These are phyloP conservation scores for Masticophis lateralis DNA, from an alignment of 2,797 vertebrate genomes.

Conservation along the genomic window DNA sequence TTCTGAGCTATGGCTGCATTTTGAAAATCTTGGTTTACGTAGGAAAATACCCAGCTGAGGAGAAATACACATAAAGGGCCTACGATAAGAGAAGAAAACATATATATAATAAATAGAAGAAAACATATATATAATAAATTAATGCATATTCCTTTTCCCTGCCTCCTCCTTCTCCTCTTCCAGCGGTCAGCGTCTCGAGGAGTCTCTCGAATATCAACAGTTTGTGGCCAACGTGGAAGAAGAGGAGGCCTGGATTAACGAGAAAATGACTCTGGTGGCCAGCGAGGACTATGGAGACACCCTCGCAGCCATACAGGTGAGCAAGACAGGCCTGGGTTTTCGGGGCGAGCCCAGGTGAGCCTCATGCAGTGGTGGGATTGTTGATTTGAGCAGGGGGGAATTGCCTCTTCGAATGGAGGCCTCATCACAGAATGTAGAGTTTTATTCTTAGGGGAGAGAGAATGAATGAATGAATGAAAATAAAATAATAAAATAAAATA, in stretches of 20 bases:
- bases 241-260: slow-evolving; percentile 98
- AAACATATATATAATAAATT: not conserved
- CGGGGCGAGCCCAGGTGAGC: not conserved
- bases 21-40: too few relatives aligned
- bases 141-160: not conserved
- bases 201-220: slow-evolving; percentile 98
- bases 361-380: not conserved
- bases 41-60: too few relatives aligned
- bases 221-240: slow-evolving; percentile 98
- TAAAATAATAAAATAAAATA: too few relatives aligned
- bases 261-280: slow-evolving; percentile 95
- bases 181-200: slow-evolving; percentile 93
- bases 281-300: slow-evolving; percentile 98
- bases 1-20: too few relatives aligned
- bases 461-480: too few relatives aligned
- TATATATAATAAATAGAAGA: too few relatives aligned
- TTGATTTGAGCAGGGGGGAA: not conserved
- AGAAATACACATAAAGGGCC: too few relatives aligned
- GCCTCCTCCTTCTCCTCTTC: not conserved
- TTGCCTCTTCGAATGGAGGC: not conserved
- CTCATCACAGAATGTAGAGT: not conserved
- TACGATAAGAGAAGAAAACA: too few relatives aligned
- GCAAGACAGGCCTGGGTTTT: not conserved
- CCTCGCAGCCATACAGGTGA: slow-evolving; percentile 93
- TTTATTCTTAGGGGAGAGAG: not conserved